phyloP scores from a whole-genome alignment of 2,113 vertebrate genomes.

The Emydura subglobosa region DNA sequence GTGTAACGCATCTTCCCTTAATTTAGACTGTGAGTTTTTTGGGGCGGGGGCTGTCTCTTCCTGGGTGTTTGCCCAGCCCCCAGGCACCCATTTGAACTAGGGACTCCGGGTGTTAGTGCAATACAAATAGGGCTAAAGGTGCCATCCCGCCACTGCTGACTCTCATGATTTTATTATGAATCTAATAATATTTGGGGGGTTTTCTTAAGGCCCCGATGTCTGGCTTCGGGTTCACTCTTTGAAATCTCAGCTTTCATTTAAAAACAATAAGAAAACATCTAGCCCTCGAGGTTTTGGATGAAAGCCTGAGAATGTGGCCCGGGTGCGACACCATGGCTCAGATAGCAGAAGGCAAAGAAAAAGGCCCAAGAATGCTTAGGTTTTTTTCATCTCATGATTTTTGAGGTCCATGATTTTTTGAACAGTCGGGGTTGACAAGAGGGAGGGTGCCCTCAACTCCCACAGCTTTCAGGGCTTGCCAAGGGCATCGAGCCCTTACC shows the following conservation, averaged over 20 bases:
- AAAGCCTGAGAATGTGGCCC: neutral
- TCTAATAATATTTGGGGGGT: neutral
- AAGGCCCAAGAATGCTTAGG: neutral
- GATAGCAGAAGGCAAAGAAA: neutral
- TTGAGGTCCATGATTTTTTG: neutral
- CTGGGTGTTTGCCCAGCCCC: neutral
- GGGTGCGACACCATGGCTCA: neutral
- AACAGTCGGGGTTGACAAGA: neutral
- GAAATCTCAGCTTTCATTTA: neutral
- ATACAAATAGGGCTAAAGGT: neutral
- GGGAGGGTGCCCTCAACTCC: fast-evolving
- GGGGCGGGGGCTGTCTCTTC: neutral
- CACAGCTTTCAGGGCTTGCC: neutral
- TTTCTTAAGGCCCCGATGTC: neutral
- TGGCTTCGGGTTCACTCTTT: neutral
- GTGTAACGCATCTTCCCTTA: neutral
- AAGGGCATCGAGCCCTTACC: neutral
- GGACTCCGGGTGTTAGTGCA: neutral
- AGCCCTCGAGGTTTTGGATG: neutral
- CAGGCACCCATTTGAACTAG: no score
- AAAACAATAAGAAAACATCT: neutral
- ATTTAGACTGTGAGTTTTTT: neutral
- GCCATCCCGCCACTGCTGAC: neutral
- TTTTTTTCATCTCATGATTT: neutral
- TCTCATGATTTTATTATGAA: neutral